Conservation (phyloP, 1,140 invertebrate species). For the Drosophila parabipectinata region DNA sequence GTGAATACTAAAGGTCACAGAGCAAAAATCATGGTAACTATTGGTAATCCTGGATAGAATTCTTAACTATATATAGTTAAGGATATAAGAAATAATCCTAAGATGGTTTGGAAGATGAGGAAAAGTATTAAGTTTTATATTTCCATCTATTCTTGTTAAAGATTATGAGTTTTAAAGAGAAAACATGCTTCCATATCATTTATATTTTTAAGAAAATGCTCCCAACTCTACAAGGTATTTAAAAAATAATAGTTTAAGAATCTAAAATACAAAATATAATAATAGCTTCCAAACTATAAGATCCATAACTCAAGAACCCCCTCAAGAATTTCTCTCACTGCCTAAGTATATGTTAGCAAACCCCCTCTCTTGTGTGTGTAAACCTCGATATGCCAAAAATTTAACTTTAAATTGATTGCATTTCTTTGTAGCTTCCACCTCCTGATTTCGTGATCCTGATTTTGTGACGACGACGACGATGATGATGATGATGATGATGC, state of each 20-base stretch:
- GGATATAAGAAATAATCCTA: no score
- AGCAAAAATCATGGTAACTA: neutral
- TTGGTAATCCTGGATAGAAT: neutral
- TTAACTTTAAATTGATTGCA: conserved; percentile 65
- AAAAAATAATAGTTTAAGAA: no score
- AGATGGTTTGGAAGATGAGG: no score
- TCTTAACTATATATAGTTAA: no score
- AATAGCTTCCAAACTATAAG: no score
- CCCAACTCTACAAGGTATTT: no score
- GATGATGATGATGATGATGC: conserved; percentile 41
- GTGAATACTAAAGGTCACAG: conserved; percentile 20
- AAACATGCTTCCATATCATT: no score
- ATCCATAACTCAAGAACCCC: neutral
- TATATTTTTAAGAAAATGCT: no score
- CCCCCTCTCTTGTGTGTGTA: conserved; percentile 19
- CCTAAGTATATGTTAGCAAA: conserved; percentile 1
- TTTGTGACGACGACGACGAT: neutral
- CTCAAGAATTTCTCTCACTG: conserved; percentile 2
- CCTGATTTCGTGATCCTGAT: conserved; percentile 16
- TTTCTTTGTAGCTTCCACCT: conserved; percentile 50
- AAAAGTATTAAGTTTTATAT: no score
- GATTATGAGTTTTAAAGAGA: no score
- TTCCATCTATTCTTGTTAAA: no score
- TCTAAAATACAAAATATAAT: no score
- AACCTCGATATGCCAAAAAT: conserved; percentile 63